Evolutionary conservation across 2,797 vertebrate genomes (phyloP), one percentile per base, ranked within the genome.

Genomic region (Tamandua tetradactyla): DNA sequence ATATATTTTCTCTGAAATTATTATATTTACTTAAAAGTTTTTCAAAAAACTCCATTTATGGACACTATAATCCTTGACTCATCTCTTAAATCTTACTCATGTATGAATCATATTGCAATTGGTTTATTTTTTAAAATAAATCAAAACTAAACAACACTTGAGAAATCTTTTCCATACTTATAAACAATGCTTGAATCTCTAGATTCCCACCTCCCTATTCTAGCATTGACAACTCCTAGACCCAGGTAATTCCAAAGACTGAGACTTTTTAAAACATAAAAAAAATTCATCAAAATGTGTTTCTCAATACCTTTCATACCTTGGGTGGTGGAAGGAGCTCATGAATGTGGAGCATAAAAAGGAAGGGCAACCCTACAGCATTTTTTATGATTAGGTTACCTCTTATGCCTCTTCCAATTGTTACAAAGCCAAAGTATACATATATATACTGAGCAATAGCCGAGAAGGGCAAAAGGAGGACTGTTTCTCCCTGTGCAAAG

Each of bases 1-100:
- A 89, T 91, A 57, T 62, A 87, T 87, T 96, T 96, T 93, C n/a
- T 87, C 40, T 85, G 47, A 94, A 95, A 96, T 93, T 94, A 93
- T 89, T 47, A 25, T 91, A 94, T 91, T 95, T 91, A 55, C 80
- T 95, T 87, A 95, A 94, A 96, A 94, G 76, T 94, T 91, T 81
- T 35, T 3, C 47, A 62, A 91, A 93, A 95, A 94, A 93, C 68
- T 95, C n/a, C 11, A 87, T 25, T 94, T 91, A 94, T 78, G 37
- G 23, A 64, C 75, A 85, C 3, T 87, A 22, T 37, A 85, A 40
- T 7, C 59, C 32, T 1, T 69, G n/a, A 83, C 71, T 91, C 89
- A 87, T 74, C 35, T 6, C 55, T 80, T 78, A 94, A 94, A 96
- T 40, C 59, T 76, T 95, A 44, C 14, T 68, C 23, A 18, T 20